Base-by-base conservation (phyloP, 2,797 vertebrate species). In the Helarctos malayanus region DNA sequence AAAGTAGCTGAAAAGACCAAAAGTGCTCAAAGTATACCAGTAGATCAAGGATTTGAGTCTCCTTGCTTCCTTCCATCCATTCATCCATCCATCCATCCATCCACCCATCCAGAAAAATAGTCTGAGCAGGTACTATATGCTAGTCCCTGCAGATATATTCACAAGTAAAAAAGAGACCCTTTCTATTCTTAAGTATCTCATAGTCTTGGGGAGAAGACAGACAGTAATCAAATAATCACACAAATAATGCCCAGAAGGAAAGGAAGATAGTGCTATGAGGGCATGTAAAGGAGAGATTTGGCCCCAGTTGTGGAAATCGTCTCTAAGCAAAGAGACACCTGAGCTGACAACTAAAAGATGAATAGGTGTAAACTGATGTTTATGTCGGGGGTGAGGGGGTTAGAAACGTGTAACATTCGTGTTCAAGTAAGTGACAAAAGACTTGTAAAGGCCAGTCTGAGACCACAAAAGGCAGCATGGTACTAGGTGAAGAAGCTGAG, bases 81-180 rank as follows among this genome's bases (percentile, higher is more conserved):
- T 80, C 80, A 90, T 54, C 35, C 21, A 89, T 47, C 27, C 27
- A 32, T 45, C 35, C 35, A 38, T 38, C 35, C 35, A 38, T 38
- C 75, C 80, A 86, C 47, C 27, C 27, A 92, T 61, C 85, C 76
- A 91, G n/a, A 79, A 83, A 86, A 90, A 59, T 32, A 65, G 79
- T 69, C 73, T 91, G 41, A 91, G 29, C 29, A 38, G 32, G 29
- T 35, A 45, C 38, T 76, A 73, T 80, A 49, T 47, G 3, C 10
- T 78, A 49, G 2, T 41, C 25, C 35, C 15, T 54, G 4, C 69
- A 49, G 32, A 90, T 59, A 56, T 41, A 76, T 32, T 80, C 25
- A 73, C 5, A 89, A 61, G 49, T 59, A 15, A 57, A 52, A 68
- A 75, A 23, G 29, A 84, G 25, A 16, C 13, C 84, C 18, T 61